These are phyloP conservation scores for Melanotaenia duboulayi DNA, from an alignment of 2,113 vertebrate species.

Conservation along the genomic window DNA sequence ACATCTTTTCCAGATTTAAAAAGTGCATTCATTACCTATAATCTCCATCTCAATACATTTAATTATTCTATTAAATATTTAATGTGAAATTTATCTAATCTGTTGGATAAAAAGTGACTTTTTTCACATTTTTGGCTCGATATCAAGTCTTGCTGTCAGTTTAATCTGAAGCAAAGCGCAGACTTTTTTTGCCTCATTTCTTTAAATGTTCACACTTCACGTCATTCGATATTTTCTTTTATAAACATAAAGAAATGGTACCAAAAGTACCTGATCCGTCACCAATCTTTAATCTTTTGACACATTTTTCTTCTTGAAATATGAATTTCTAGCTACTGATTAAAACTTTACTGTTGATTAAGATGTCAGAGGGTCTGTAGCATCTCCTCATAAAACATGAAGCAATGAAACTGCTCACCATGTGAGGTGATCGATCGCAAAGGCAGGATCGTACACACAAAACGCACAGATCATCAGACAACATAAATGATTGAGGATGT, in stretches of 20 bases:
- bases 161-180: not conserved
- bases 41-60: too few relatives aligned
- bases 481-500: slow-evolving; percentile 44
- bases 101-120: too few relatives aligned
- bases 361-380: slow-evolving; percentile 18
- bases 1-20: too few relatives aligned
- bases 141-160: too few relatives aligned
- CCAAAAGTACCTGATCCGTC: not conserved
- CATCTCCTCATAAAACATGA: slow-evolving; percentile 5
- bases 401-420: slow-evolving; percentile 1
- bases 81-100: too few relatives aligned
- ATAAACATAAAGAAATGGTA: not conserved
- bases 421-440: not conserved
- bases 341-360: slow-evolving; percentile 19
- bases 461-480: slow-evolving; percentile 29
- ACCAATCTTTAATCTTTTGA: not conserved
- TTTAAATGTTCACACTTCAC: not conserved
- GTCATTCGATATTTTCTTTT: not conserved
- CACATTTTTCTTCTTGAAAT: not conserved
- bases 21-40: too few relatives aligned
- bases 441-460: slow-evolving; percentile 3
- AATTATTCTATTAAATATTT: too few relatives aligned
- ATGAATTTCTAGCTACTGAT: not conserved
- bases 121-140: too few relatives aligned
- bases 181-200: not conserved